Evolutionary conservation across 2,888 invertebrate species (phyloP).

Genomic region (Rapana venosa): DNA sequence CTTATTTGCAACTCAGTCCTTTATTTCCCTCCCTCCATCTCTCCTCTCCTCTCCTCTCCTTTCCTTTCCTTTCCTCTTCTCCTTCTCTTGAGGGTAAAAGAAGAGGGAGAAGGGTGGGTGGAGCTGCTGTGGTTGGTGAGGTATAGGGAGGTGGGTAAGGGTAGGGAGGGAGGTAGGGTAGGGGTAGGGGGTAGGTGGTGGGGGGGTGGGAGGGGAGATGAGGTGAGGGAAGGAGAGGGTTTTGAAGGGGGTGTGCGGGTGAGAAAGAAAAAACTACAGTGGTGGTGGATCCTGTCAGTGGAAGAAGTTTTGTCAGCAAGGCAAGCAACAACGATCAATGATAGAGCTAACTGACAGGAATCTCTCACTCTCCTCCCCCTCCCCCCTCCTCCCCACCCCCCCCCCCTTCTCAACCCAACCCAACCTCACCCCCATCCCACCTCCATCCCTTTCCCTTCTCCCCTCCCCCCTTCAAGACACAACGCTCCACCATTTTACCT

Average conservation of each 20-base stretch:
- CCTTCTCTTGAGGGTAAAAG: not conserved
- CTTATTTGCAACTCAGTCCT: not conserved
- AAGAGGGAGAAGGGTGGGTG: not conserved
- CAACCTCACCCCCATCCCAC: not conserved
- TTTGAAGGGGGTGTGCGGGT: not conserved
- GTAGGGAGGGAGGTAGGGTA: not conserved
- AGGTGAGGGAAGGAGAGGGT: not conserved
- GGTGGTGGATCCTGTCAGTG: not conserved
- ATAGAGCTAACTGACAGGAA: not conserved
- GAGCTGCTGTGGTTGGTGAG: not conserved
- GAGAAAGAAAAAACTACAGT: not conserved
- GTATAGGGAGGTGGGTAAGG: not conserved
- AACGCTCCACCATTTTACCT: not conserved
- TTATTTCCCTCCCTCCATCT: not conserved
- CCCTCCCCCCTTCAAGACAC: not conserved
- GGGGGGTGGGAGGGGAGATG: not conserved
- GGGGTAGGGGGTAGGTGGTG: not conserved
- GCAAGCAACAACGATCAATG: conserved; percentile 25
- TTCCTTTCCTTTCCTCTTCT: not conserved
- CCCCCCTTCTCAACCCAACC: not conserved
- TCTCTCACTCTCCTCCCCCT: not conserved
- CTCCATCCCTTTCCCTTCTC: not conserved
- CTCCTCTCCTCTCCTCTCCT: not conserved
- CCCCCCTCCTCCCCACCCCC: not conserved
- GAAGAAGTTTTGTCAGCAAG: not conserved